These are phyloP conservation scores for Notamacropus eugenii DNA, from an alignment of 2,797 vertebrate genomes.

Conservation along the genomic window DNA sequence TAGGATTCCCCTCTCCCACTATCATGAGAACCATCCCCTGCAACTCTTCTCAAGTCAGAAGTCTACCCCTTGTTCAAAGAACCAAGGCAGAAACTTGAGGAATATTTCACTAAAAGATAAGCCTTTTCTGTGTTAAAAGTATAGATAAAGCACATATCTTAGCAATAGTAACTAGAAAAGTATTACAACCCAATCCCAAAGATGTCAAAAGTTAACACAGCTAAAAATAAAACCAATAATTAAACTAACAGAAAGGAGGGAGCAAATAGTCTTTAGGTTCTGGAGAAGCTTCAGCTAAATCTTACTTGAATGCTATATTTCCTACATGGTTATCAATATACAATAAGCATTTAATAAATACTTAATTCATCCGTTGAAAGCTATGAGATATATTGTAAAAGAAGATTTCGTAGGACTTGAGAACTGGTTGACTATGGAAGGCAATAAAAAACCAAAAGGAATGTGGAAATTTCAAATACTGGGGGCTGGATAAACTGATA, in stretches of 20 bases:
- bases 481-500: neutral
- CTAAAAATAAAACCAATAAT: neutral
- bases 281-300: neutral
- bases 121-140: neutral
- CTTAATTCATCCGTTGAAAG: neutral
- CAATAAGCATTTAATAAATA: neutral
- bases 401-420: neutral
- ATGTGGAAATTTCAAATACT: neutral
- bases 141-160: neutral
- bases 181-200: neutral
- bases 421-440: neutral
- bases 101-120: neutral
- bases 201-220: neutral
- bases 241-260: neutral
- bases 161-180: neutral
- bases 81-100: neutral
- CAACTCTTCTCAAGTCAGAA: neutral
- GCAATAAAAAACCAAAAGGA: neutral
- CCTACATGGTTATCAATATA: neutral
- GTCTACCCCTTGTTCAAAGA: neutral
- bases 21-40: neutral
- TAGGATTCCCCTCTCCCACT: accelerated
- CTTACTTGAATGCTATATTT: neutral
- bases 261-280: neutral
- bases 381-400: neutral